phyloP scores from a whole-genome alignment of 1,140 invertebrate genomes.

The Drosophila oshimai region DNA sequence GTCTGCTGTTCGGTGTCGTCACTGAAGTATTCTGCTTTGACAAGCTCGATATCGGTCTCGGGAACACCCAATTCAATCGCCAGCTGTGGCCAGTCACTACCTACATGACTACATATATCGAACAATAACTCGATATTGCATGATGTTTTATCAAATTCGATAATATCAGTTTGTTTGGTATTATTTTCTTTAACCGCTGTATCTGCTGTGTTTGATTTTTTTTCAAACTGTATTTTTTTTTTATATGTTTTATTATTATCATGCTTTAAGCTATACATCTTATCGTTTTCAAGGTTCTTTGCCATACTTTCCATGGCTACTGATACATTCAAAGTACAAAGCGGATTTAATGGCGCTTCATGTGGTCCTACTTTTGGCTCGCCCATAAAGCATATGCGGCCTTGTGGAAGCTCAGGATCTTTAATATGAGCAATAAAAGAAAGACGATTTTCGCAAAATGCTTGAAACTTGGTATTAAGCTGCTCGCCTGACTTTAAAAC shows the following conservation, averaged over 20 bases:
- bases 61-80: slow-evolving; percentile 92
- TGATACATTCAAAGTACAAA: slow-evolving; percentile 98
- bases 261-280: slow-evolving; percentile 7
- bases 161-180: not conserved
- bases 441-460: slow-evolving; percentile 98
- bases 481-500: slow-evolving; percentile 99
- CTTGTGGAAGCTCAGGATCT: slow-evolving; percentile 90
- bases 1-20: slow-evolving; percentile 92
- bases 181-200: not conserved
- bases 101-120: slow-evolving; percentile 95
- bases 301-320: slow-evolving; percentile 85
- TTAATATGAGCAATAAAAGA: slow-evolving; percentile 96
- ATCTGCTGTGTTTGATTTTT: not conserved
- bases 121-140: slow-evolving; percentile 84
- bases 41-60: slow-evolving; percentile 92
- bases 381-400: slow-evolving; percentile 97
- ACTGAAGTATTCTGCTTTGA: slow-evolving; percentile 90
- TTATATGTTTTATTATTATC: slow-evolving; percentile 10
- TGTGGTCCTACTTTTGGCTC: slow-evolving; percentile 94
- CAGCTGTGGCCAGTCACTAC: slow-evolving; percentile 94
- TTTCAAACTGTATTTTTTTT: too few species aligned
- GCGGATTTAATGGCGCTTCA: slow-evolving; percentile 95
- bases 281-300: not conserved
- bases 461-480: slow-evolving; percentile 95
- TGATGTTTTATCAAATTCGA: not conserved